These are phyloP conservation scores for Clarias pachynema DNA, from an alignment of 2,797 vertebrate species.

Conservation along the genomic window DNA sequence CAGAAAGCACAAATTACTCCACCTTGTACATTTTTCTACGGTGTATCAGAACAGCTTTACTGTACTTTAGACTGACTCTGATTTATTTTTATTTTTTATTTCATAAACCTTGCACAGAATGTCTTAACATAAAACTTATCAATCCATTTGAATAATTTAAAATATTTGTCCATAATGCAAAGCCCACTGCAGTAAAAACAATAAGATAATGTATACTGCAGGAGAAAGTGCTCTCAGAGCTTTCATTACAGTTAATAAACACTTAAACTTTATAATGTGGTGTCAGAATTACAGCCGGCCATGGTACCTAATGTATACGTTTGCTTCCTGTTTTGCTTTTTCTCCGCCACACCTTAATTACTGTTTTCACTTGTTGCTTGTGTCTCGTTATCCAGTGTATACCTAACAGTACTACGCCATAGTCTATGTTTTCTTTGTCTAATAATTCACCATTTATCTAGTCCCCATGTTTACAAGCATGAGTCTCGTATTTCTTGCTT, in stretches of 20 bases:
- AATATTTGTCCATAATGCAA: not conserved
- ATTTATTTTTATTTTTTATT: no score
- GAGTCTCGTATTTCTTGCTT: not conserved
- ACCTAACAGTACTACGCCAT: not conserved
- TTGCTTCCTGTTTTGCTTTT: not conserved
- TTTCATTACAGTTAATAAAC: not conserved
- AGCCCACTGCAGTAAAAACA: not conserved
- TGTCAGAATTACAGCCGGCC: not conserved
- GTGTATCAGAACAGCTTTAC: not conserved
- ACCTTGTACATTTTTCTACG: not conserved
- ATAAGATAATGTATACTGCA: no score
- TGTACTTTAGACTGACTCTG: not conserved
- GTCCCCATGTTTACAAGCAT: slow-evolving; percentile 11
- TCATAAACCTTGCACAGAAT: not conserved
- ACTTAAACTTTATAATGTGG: not conserved
- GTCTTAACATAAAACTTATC: not conserved
- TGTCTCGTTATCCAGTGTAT: not conserved
- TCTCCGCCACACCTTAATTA: not conserved
- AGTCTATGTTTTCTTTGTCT: not conserved
- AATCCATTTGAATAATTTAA: not conserved
- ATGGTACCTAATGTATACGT: not conserved
- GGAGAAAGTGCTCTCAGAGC: not conserved
- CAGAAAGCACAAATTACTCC: not conserved
- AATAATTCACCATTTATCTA: not conserved
- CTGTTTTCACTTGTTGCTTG: not conserved